phyloP scores from a whole-genome alignment of 2,113 vertebrate species.

The Myodes glareolus region DNA sequence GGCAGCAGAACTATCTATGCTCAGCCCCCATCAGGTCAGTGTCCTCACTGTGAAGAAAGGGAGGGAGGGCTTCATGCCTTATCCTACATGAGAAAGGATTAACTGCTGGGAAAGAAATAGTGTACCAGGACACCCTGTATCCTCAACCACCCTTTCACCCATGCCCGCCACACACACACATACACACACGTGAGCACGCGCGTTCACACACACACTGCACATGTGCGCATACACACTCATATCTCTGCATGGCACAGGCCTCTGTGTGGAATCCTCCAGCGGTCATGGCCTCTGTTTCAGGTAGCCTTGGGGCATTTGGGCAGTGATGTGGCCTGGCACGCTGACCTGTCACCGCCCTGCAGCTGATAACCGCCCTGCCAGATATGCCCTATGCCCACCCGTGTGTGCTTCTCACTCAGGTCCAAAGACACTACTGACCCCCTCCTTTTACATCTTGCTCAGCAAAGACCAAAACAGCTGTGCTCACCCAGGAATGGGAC shows the following conservation, averaged over 20 bases:
- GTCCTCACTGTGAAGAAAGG: background rate
- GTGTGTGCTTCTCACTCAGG: background rate
- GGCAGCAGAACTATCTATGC: background rate
- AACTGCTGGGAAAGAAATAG: too few species aligned
- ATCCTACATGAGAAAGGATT: fast-evolving
- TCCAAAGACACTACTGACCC: background rate
- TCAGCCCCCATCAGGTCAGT: background rate
- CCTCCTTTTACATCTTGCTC: background rate
- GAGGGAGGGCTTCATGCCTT: too few species aligned
- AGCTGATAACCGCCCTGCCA: background rate
- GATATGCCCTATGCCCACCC: background rate
- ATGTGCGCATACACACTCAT: background rate
- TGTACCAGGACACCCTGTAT: background rate
- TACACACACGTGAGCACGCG: too few species aligned
- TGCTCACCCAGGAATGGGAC: background rate
- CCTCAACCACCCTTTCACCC: background rate
- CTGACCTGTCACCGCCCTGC: background rate
- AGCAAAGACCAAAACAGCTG: background rate
- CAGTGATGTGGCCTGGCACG: background rate
- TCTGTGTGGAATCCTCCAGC: fast-evolving
- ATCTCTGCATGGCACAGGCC: background rate
- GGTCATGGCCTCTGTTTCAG: background rate
- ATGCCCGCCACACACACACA: too few species aligned
- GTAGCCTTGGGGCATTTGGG: background rate
- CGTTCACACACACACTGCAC: background rate